Evolutionary conservation across 2,797 vertebrate genomes (phyloP).

Genomic region (Dermochelys coriacea): DNA sequence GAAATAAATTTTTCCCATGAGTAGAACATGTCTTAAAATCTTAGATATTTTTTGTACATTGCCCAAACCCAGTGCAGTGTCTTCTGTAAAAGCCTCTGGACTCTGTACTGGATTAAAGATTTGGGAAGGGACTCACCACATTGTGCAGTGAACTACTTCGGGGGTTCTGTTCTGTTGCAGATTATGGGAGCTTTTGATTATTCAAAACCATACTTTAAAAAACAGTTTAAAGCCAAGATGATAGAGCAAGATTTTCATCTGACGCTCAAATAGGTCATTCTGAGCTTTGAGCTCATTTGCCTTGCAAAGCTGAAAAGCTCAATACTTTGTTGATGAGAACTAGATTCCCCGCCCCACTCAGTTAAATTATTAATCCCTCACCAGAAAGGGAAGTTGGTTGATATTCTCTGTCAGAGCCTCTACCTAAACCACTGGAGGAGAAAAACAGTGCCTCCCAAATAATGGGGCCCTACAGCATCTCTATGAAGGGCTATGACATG

Average conservation of each 20-base stretch:
- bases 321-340: conserved; percentile 8
- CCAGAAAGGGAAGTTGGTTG: not conserved
- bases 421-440: conserved; percentile 32
- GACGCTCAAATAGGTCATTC: not conserved
- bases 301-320: conserved; percentile 47
- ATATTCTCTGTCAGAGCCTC: conserved; percentile 3
- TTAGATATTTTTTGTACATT: not conserved
- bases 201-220: conserved; percentile 7
- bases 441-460: not conserved
- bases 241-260: conserved; percentile 25
- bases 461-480: conserved; percentile 70
- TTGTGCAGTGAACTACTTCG: not conserved
- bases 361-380: conserved; percentile 40
- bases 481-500: conserved; percentile 69
- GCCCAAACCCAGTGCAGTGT: not conserved
- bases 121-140: accelerated
- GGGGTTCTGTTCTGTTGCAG: not conserved
- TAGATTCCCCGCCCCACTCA: not conserved
- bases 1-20: not conserved
- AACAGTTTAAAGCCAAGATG: not conserved
- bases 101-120: not conserved
- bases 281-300: conserved; percentile 52
- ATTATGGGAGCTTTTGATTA: not conserved
- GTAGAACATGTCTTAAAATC: not conserved
- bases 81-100: not conserved